Evolutionary conservation across 2,888 invertebrate genomes (phyloP).

Genomic region (Tachina fera): DNA sequence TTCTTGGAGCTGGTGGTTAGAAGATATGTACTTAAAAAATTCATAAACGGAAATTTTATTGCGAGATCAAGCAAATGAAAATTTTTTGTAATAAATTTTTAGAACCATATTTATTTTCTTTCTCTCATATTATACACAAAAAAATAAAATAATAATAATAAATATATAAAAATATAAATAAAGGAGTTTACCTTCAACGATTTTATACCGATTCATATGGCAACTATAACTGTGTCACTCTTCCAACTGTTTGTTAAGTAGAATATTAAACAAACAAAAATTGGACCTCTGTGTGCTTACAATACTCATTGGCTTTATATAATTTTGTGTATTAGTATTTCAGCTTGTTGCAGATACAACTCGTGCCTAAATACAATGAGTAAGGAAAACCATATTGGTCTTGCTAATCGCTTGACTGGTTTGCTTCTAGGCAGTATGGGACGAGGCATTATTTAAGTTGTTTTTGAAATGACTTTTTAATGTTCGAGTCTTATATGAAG

Average conservation of each 20-base stretch:
- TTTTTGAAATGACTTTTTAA: background rate
- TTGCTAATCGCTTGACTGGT: conserved; percentile 79
- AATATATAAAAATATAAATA: too few relatives aligned
- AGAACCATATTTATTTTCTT: too few relatives aligned
- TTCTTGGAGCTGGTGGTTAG: too few relatives aligned
- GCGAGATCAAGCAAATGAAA: too few relatives aligned
- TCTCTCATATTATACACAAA: too few relatives aligned
- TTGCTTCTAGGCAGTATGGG: conserved; percentile 78
- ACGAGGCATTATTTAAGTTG: conserved; percentile 13
- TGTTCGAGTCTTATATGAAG: conserved; percentile 75
- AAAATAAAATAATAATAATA: too few relatives aligned
- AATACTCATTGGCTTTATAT: conserved; percentile 65
- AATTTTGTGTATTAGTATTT: conserved; percentile 19
- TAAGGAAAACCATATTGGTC: conserved; percentile 81
- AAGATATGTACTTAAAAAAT: too few relatives aligned
- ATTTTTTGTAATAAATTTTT: too few relatives aligned
- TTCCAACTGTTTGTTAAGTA: background rate
- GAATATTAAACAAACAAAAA: background rate
- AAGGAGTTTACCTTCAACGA: too few relatives aligned
- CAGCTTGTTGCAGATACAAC: background rate
- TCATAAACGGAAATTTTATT: too few relatives aligned
- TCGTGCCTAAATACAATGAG: conserved; percentile 81
- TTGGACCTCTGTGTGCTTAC: background rate
- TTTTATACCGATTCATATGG: background rate
- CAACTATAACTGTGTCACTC: background rate